These are phyloP conservation scores for Anguilla anguilla DNA, from an alignment of 2,797 vertebrate species.

Conservation along the genomic window DNA sequence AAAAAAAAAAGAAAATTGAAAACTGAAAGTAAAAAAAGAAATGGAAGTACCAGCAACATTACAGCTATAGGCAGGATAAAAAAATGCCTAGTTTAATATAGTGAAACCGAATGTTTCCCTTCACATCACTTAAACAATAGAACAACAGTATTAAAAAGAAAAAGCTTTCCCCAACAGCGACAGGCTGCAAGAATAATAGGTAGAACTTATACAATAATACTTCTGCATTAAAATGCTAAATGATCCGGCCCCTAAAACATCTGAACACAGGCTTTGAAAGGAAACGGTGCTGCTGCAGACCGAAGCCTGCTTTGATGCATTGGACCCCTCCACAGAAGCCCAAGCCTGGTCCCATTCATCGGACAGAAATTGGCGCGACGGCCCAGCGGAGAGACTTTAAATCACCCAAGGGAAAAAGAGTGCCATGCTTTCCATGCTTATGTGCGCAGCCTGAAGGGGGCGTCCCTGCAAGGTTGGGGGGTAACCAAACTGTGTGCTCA, in stretches of 20 bases:
- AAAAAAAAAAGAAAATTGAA: not conserved
- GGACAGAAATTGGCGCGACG: not conserved
- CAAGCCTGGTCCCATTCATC: not conserved
- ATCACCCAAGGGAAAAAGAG: not conserved
- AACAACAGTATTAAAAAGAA: not conserved
- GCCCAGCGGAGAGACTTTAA: not conserved
- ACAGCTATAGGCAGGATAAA: not conserved
- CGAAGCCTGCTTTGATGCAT: not conserved
- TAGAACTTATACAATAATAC: not conserved
- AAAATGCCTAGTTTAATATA: not conserved
- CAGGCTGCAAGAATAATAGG: not conserved
- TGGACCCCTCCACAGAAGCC: not conserved
- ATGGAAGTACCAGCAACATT: not conserved
- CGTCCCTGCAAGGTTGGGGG: not conserved
- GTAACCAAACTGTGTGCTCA: conserved; percentile 66
- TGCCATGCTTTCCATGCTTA: not conserved
- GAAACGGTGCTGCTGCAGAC: not conserved
- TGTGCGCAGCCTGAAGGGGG: not conserved
- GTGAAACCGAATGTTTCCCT: not conserved
- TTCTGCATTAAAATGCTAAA: conserved; percentile 13
- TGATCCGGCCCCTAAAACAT: not conserved
- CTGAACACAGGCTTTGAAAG: not conserved
- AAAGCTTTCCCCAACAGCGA: not conserved
- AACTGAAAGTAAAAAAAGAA: not conserved
- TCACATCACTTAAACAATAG: not conserved